Conservation (phyloP, 1,140 invertebrate genomes). For the Anastrepha ludens region DNA sequence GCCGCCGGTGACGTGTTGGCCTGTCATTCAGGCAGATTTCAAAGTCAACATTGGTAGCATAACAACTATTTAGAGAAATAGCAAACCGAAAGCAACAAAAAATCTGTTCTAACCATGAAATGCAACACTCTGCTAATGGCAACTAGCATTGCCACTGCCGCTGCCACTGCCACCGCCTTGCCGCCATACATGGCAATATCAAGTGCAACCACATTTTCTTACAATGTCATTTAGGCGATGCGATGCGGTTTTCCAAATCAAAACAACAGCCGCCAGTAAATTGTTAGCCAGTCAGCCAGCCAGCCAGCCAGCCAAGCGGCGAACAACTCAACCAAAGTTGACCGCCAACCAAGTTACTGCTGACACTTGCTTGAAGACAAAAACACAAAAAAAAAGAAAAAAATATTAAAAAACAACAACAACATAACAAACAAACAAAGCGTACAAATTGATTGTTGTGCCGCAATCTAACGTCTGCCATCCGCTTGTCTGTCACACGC, state of each 20-base stretch:
- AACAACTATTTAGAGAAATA: background rate
- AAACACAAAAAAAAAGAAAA: background rate
- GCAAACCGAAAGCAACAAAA: background rate
- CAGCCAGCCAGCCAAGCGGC: background rate
- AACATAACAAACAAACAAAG: background rate
- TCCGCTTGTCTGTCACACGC: background rate
- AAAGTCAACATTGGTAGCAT: constrained; percentile 22
- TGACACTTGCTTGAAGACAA: background rate
- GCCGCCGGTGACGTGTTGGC: constrained; percentile 20
- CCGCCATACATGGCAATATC: constrained; percentile 57
- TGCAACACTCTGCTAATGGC: constrained; percentile 47
- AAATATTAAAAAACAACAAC: background rate
- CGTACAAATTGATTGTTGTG: background rate
- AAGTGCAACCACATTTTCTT: constrained; percentile 65
- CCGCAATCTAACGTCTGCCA: background rate
- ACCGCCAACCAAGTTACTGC: constrained; percentile 4
- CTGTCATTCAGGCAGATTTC: constrained; percentile 53
- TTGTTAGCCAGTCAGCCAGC: background rate
- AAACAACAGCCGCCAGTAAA: constrained; percentile 15
- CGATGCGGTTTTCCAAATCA: constrained; percentile 37
- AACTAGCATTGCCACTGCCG: background rate
- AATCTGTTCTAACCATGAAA: constrained; percentile 29
- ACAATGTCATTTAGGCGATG: constrained; percentile 56
- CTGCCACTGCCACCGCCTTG: background rate
- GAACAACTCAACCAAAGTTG: background rate